phyloP scores from a whole-genome alignment of 2,888 invertebrate species.

The Octonoba sinensis region DNA sequence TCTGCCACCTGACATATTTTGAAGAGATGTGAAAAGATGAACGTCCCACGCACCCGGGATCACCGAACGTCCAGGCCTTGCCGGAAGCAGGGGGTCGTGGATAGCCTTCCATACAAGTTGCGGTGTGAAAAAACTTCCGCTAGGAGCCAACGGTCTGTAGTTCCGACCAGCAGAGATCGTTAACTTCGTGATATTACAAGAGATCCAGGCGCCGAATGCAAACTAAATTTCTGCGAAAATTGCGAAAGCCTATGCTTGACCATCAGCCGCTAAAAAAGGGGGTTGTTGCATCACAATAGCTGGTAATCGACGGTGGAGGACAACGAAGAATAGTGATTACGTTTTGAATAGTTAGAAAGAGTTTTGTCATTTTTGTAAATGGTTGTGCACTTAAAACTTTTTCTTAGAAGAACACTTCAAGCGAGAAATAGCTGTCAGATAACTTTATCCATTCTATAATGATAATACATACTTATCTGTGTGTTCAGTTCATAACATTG shows the following conservation, averaged over 20 bases:
- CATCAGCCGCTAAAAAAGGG: conserved; percentile 6
- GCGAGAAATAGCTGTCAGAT: no score
- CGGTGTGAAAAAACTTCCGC: conserved; percentile 51
- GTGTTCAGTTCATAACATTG: no score
- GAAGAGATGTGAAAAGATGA: conserved; percentile 42
- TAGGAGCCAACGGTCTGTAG: conserved; percentile 40
- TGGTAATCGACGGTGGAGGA: neutral
- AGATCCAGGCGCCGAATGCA: neutral
- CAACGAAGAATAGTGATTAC: no score
- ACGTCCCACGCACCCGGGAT: conserved; percentile 42
- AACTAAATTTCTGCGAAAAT: conserved; percentile 10
- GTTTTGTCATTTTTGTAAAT: no score
- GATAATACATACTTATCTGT: no score
- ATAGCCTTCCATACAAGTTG: conserved; percentile 41
- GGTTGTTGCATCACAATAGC: conserved; percentile 8
- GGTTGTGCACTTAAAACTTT: no score
- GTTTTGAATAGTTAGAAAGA: no score
- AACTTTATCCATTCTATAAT: no score
- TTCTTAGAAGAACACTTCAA: no score
- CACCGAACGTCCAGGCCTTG: conserved; percentile 33
- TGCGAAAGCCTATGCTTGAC: conserved; percentile 32
- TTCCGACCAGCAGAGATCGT: conserved; percentile 47
- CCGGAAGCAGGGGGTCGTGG: conserved; percentile 31
- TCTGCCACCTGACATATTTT: neutral
- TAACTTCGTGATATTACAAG: conserved; percentile 33